Percentiles rank a stretch among this genome's conserved stretches.
These are phyloP conservation scores for Vulpes ferrilata DNA, from an alignment of 2,113 vertebrate genomes.

Conservation along the genomic window DNA sequence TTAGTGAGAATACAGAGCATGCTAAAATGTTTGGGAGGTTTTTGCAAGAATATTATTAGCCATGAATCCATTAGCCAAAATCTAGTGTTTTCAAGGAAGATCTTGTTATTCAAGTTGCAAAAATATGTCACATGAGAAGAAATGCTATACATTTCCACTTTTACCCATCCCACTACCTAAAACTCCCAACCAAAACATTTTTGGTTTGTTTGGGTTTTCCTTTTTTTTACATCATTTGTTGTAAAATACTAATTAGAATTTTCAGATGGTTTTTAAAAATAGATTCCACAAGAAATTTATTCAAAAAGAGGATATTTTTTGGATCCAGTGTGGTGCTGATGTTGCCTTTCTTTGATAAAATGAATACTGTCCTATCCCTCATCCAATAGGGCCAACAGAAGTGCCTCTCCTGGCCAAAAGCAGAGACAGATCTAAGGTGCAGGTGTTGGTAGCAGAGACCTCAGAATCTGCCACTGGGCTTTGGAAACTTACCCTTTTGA, in stretches of 20 bases:
- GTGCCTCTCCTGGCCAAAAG: background rate
- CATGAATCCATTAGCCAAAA: background rate
- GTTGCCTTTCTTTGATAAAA: background rate
- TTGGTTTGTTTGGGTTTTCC: background rate
- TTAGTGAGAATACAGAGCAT: background rate
- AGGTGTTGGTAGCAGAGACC: accelerated
- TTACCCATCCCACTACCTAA: background rate
- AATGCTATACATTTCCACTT: background rate
- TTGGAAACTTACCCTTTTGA: background rate
- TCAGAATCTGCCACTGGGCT: background rate
- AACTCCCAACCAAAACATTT: background rate
- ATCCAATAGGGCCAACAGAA: accelerated
- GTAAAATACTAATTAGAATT: background rate
- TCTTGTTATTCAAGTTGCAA: background rate
- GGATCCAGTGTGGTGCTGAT: accelerated
- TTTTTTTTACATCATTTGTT: background rate
- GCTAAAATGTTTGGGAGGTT: background rate
- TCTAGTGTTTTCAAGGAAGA: background rate
- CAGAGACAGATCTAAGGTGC: background rate
- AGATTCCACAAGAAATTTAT: background rate
- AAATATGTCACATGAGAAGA: background rate
- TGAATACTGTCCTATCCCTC: background rate
- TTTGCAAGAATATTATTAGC: background rate
- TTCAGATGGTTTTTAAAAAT: background rate
- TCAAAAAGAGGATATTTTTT: background rate